Percentiles rank a stretch among this genome's conserved stretches.
Evolutionary conservation across 2,797 vertebrate species (phyloP).

Genomic region (Brachyalestes nurse): DNA sequence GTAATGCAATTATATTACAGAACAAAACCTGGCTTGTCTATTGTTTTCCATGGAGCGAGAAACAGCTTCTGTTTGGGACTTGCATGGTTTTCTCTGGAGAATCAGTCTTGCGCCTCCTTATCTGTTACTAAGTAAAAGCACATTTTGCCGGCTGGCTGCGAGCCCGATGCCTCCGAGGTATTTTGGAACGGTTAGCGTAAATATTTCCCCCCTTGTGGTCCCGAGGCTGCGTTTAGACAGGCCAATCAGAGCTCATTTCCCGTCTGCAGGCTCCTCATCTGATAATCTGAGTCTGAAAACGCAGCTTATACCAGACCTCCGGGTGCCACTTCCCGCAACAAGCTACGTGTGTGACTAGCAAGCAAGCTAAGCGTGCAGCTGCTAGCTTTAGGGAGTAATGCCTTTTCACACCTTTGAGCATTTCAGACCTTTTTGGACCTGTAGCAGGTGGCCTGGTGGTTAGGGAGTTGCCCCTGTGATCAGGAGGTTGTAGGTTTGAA

Average conservation of each 20-base stretch:
- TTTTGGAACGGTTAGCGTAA: background rate
- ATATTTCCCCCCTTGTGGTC: background rate
- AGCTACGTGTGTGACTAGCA: background rate
- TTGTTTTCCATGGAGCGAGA: background rate
- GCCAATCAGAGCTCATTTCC: background rate
- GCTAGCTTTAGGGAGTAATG: background rate
- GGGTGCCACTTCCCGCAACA: background rate
- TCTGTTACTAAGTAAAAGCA: slow-evolving; percentile 19
- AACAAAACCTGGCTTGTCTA: background rate
- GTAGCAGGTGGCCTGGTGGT: no score
- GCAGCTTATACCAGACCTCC: background rate
- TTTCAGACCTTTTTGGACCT: background rate
- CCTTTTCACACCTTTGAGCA: background rate
- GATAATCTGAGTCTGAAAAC: slow-evolving; percentile 3
- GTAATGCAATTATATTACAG: background rate
- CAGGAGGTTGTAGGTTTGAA: no score
- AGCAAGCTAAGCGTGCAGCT: background rate
- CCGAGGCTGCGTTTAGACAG: background rate
- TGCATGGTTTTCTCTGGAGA: background rate
- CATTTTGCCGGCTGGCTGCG: background rate
- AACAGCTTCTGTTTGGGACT: background rate
- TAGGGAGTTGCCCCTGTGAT: no score
- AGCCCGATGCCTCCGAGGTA: slow-evolving; percentile 6
- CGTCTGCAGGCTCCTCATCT: background rate
- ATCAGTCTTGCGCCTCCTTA: slow-evolving; percentile 19